phyloP scores from a whole-genome alignment of 2,797 vertebrate genomes.

The Clarias fuscus region DNA sequence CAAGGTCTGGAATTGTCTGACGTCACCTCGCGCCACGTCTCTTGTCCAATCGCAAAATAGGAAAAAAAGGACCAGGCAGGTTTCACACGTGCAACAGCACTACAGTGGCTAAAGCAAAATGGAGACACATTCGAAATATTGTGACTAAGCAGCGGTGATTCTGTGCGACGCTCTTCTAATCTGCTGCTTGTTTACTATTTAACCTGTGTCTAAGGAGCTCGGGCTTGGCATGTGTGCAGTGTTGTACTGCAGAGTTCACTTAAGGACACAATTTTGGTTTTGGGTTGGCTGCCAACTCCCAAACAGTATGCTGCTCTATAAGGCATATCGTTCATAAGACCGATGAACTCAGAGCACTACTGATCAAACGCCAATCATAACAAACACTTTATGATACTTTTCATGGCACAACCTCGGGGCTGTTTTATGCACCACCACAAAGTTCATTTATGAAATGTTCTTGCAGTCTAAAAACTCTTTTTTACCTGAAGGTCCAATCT shows the following conservation, averaged over 20 bases:
- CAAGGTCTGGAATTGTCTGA: constrained; percentile 76
- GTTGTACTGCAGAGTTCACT: constrained; percentile 74
- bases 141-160: constrained; percentile 29
- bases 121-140: not conserved
- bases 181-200: constrained; percentile 70
- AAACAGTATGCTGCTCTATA: constrained; percentile 76
- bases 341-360: constrained; percentile 67
- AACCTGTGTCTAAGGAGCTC: constrained; percentile 73
- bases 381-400: constrained; percentile 69
- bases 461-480: constrained; percentile 45
- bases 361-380: constrained; percentile 76
- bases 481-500: constrained; percentile 27
- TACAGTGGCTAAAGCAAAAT: constrained; percentile 6
- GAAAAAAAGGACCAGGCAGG: constrained; percentile 65
- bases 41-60: constrained; percentile 83
- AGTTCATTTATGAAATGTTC: constrained; percentile 51
- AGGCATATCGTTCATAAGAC: constrained; percentile 72
- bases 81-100: constrained; percentile 29
- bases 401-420: constrained; percentile 57
- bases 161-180: constrained; percentile 57
- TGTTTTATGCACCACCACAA: constrained; percentile 48
- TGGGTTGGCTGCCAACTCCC: constrained; percentile 77
- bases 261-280: constrained; percentile 78
- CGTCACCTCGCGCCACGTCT: constrained; percentile 95
- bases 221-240: constrained; percentile 71